phyloP scores from a whole-genome alignment of 2,888 invertebrate genomes.

The Rhodophaea formosa region DNA sequence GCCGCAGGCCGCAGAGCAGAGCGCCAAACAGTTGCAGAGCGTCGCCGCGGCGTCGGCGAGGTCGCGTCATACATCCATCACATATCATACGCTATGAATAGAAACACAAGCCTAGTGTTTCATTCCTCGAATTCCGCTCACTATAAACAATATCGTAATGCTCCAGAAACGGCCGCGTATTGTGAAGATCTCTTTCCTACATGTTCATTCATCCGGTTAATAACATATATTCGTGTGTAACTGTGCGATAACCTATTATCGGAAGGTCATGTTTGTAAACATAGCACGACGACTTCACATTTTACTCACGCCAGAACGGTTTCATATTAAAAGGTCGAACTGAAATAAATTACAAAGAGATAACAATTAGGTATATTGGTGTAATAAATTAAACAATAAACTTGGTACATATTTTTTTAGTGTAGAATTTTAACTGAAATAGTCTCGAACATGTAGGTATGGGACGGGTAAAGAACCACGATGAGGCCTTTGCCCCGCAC shows the following conservation, averaged over 20 bases:
- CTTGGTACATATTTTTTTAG: neutral
- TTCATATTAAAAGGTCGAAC: slow-evolving; percentile 44
- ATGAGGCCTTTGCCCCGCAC: no score
- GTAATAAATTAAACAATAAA: slow-evolving; percentile 19
- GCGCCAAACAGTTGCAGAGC: slow-evolving; percentile 27
- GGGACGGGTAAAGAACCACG: no score
- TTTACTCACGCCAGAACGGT: slow-evolving; percentile 45
- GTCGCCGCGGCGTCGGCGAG: slow-evolving; percentile 46
- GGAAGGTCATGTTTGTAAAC: slow-evolving; percentile 65
- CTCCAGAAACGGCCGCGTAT: slow-evolving; percentile 39
- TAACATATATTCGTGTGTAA: slow-evolving; percentile 48
- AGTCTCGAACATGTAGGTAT: no score
- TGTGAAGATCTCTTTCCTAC: slow-evolving; percentile 40
- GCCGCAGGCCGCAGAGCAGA: slow-evolving; percentile 21
- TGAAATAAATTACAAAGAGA: slow-evolving; percentile 31
- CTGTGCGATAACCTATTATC: slow-evolving; percentile 61
- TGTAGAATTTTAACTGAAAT: no score
- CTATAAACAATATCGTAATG: slow-evolving; percentile 61
- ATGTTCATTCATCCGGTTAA: slow-evolving; percentile 42
- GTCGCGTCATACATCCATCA: slow-evolving; percentile 76
- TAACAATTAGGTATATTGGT: slow-evolving; percentile 23
- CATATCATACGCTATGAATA: slow-evolving; percentile 70
- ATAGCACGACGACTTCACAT: slow-evolving; percentile 45
- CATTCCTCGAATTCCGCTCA: slow-evolving; percentile 69
- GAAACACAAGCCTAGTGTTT: slow-evolving; percentile 58